A percentile compares a stretch with the other conserved stretches of the same genome.
Evolutionary conservation across 1,140 invertebrate species (phyloP).

Genomic region (Brachionus koreanus): DNA sequence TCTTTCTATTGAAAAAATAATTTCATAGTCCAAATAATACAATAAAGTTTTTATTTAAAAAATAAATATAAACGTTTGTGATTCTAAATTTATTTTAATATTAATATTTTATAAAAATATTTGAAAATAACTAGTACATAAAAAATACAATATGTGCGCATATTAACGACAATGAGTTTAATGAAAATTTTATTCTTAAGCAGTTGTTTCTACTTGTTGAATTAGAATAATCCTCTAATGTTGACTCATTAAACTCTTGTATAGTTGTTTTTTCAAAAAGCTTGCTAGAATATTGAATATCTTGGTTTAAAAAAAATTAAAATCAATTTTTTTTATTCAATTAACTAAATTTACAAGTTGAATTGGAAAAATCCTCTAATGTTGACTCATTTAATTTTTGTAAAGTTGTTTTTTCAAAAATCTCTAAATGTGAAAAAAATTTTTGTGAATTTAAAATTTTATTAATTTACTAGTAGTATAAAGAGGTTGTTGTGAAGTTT

Average conservation of each 20-base stretch:
- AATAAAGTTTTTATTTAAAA: not conserved
- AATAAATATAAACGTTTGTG: not conserved
- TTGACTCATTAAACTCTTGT: not conserved
- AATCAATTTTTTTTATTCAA: not conserved
- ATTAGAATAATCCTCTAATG: not conserved
- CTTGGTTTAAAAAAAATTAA: not conserved
- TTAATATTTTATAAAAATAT: not conserved
- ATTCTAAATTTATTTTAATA: constrained; percentile 4
- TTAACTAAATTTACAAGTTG: not conserved
- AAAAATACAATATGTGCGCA: not conserved
- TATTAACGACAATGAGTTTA: not conserved
- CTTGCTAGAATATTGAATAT: not conserved
- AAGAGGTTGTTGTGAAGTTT: no score
- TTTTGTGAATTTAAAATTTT: no score
- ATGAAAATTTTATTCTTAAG: not conserved
- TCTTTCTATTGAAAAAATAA: not conserved
- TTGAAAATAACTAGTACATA: constrained; percentile 4
- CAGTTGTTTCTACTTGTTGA: not conserved
- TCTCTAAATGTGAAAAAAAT: not conserved
- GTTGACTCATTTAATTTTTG: not conserved
- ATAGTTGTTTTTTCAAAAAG: not conserved
- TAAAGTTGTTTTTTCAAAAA: not conserved
- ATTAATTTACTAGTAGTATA: no score
- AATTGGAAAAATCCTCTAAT: not conserved
- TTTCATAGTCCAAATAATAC: constrained; percentile 2